Percentiles rank a stretch among this genome's conserved stretches.
Evolutionary conservation across 2,888 invertebrate species (phyloP).

Genomic region (Idaea dimidiata): DNA sequence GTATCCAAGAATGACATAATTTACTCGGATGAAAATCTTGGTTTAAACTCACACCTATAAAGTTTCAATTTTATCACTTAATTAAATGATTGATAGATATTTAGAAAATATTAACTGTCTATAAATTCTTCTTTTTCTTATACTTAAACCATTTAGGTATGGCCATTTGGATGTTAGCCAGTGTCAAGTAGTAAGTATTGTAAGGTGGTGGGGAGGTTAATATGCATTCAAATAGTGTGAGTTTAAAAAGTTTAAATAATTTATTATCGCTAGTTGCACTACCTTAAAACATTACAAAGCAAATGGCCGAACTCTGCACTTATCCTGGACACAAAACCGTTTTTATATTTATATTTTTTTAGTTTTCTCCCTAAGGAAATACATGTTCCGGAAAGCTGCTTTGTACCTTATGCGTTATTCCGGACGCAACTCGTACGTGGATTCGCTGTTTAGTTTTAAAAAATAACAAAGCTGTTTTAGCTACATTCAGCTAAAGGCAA

Average conservation of each 20-base stretch:
- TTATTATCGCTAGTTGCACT: background rate
- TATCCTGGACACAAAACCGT: background rate
- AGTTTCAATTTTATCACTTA: background rate
- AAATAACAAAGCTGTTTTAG: background rate
- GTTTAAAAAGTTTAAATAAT: no score
- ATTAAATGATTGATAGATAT: background rate
- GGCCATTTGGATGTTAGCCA: no score
- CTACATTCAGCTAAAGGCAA: no score
- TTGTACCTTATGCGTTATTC: conserved; percentile 1
- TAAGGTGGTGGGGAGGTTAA: no score
- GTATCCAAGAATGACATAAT: background rate
- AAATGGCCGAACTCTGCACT: background rate
- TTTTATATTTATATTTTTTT: background rate
- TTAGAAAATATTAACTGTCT: no score
- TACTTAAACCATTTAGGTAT: no score
- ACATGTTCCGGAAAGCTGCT: background rate
- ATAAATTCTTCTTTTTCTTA: no score
- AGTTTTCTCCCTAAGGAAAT: background rate
- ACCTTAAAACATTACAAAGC: background rate
- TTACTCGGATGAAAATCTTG: background rate
- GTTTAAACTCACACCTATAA: background rate
- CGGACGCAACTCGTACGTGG: background rate
- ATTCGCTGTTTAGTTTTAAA: background rate
- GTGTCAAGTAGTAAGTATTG: no score
- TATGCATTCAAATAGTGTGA: no score